phyloP scores from a whole-genome alignment of 2,113 vertebrate genomes.

The Merops nubicus region DNA sequence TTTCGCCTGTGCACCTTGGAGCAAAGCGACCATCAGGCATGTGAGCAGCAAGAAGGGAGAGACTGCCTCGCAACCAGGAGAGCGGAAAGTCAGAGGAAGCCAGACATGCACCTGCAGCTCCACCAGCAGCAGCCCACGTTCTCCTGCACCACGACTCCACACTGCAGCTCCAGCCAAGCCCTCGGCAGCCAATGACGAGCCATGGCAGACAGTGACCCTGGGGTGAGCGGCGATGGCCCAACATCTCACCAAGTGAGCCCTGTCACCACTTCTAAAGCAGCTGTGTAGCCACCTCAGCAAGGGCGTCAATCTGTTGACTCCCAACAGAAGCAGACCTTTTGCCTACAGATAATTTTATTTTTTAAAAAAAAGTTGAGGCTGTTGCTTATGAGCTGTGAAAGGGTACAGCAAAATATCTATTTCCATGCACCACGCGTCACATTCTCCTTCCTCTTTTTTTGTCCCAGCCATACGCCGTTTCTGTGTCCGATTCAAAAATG shows the following conservation, averaged over 20 bases:
- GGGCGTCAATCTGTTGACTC: neutral
- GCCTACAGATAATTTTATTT: neutral
- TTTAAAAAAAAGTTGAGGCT: neutral
- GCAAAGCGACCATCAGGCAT: fast-evolving
- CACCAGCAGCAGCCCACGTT: fast-evolving
- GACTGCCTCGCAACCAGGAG: neutral
- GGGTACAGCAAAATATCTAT: neutral
- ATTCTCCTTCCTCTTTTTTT: neutral
- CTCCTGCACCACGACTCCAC: fast-evolving
- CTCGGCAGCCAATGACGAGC: fast-evolving
- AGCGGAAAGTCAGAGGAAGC: neutral
- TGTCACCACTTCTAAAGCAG: fast-evolving
- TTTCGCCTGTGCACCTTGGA: fast-evolving
- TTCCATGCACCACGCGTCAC: neutral
- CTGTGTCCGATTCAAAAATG: neutral
- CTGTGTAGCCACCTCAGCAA: neutral
- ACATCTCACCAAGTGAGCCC: neutral
- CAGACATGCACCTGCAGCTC: fast-evolving
- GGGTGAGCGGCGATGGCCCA: fast-evolving
- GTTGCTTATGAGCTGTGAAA: neutral
- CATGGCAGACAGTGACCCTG: neutral
- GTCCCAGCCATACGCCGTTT: neutral
- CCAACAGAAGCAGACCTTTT: neutral
- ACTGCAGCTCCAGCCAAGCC: fast-evolving
- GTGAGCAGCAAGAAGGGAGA: fast-evolving